Evolutionary conservation across 2,797 vertebrate genomes (phyloP).

Genomic region (Uromys caudimaculatus): DNA sequence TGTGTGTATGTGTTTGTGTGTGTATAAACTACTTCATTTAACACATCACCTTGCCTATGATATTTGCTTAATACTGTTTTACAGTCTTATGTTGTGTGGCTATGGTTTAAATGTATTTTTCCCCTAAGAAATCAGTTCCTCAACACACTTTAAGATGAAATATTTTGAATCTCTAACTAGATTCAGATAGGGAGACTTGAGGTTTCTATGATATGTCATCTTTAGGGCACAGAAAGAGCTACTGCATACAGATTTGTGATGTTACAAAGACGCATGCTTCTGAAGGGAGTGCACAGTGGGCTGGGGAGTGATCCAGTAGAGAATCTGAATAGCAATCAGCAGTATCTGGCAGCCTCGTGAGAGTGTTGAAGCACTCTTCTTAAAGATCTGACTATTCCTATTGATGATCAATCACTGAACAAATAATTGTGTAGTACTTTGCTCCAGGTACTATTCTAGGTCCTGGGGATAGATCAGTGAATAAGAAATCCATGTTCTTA

Average conservation of each 20-base stretch:
- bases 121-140: not conserved
- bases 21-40: not conserved
- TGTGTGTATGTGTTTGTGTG: not conserved
- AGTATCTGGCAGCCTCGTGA: not conserved
- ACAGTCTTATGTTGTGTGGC: not conserved
- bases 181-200: conserved; percentile 1
- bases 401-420: not conserved
- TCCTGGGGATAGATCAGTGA: not conserved
- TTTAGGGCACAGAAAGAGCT: not conserved
- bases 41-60: not conserved
- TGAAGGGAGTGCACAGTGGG: not conserved
- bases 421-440: not conserved
- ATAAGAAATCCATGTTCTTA: not conserved
- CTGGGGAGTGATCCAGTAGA: not conserved
- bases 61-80: conserved; percentile 54
- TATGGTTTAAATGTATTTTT: conserved; percentile 48
- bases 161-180: conserved; percentile 1
- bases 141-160: not conserved
- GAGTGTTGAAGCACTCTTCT: not conserved
- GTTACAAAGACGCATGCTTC: not conserved
- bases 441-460: not conserved
- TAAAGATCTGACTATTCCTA: not conserved
- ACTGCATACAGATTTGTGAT: not conserved
- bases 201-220: not conserved
- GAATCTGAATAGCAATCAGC: not conserved